These are phyloP conservation scores for Geococcyx californianus DNA, from an alignment of 2,113 vertebrate genomes.

Conservation along the genomic window DNA sequence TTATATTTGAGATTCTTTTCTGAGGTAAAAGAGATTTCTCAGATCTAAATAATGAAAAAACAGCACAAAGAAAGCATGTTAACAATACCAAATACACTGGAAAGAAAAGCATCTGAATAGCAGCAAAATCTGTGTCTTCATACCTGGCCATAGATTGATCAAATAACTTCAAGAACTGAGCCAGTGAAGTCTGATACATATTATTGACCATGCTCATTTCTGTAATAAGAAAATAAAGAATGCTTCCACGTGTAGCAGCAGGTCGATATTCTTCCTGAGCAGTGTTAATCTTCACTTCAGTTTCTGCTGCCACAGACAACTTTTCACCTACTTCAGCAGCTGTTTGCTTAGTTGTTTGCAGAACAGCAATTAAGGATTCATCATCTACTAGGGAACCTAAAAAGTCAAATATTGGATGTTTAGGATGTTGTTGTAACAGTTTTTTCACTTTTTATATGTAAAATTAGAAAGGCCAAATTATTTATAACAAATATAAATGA, in stretches of 20 bases:
- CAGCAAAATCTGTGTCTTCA: not conserved
- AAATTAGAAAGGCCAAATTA: not conserved
- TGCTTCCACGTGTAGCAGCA: slow-evolving; percentile 79
- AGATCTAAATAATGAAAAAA: slow-evolving; percentile 61
- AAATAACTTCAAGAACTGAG: slow-evolving; percentile 81
- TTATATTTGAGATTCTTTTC: slow-evolving; percentile 80
- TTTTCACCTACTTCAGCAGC: slow-evolving; percentile 80
- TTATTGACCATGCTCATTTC: slow-evolving; percentile 84
- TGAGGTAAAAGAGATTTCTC: slow-evolving; percentile 77
- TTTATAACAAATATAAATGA: not conserved
- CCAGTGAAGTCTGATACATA: slow-evolving; percentile 82
- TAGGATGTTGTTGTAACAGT: not conserved
- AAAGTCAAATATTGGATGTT: not conserved
- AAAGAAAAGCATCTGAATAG: not conserved
- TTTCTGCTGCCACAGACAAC: slow-evolving; percentile 77
- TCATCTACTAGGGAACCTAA: slow-evolving; percentile 82
- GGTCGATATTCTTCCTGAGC: slow-evolving; percentile 81
- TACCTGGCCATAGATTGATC: slow-evolving; percentile 79
- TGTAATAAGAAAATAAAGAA: slow-evolving; percentile 82
- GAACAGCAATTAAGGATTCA: slow-evolving; percentile 79
- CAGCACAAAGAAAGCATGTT: not conserved
- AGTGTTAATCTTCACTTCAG: slow-evolving; percentile 77
- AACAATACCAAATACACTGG: not conserved
- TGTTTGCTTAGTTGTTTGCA: slow-evolving; percentile 77
- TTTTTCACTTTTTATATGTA: not conserved